phyloP scores from a whole-genome alignment of 1,140 invertebrate genomes.

The Bombus picipes region DNA sequence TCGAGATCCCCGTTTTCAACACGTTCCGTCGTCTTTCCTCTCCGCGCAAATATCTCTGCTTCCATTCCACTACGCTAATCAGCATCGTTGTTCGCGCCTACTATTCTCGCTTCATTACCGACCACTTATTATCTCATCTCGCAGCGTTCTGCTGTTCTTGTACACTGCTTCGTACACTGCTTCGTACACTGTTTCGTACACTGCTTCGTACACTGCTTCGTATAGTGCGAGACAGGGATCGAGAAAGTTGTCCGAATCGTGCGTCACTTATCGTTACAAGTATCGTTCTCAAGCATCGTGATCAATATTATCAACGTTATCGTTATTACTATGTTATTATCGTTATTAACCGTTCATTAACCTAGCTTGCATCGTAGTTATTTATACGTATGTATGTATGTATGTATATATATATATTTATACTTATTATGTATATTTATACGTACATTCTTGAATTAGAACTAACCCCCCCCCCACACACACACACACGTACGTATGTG shows the following conservation, averaged over 20 bases:
- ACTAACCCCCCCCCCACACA: background rate
- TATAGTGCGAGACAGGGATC: conserved; percentile 18
- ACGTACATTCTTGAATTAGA: conserved; percentile 20
- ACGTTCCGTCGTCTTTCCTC: background rate
- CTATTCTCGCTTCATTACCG: background rate
- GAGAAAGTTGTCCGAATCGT: background rate
- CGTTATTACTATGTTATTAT: conserved; percentile 41
- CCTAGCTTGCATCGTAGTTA: background rate
- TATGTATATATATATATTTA: conserved; percentile 7
- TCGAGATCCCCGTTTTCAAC: background rate
- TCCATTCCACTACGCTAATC: background rate
- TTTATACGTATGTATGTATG: conserved; percentile 15
- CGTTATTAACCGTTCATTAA: conserved; percentile 19
- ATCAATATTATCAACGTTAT: conserved; percentile 45
- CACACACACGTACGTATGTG: no score
- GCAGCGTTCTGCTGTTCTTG: background rate
- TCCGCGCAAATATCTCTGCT: background rate
- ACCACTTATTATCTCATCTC: background rate
- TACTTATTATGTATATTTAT: conserved; percentile 2
- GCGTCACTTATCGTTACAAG: background rate
- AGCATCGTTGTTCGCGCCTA: background rate
- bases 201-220: background rate
- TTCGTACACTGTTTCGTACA: background rate
- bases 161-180: background rate
- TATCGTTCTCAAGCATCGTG: background rate